Percentiles rank a stretch among this genome's conserved stretches.
Evolutionary conservation across 2,113 vertebrate species (phyloP).

Genomic region (Piaya cayana): DNA sequence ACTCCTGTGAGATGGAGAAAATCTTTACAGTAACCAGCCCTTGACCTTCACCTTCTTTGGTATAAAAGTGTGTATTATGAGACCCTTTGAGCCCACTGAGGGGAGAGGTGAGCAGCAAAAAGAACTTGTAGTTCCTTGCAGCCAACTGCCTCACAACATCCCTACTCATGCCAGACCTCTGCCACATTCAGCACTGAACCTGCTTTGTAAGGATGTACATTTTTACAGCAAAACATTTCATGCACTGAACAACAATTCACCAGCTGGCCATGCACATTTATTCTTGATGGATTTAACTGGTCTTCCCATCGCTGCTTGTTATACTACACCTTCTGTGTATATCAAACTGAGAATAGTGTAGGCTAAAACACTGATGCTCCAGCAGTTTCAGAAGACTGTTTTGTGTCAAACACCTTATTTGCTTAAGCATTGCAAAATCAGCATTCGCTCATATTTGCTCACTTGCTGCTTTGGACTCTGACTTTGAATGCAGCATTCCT

Average conservation of each 20-base stretch:
- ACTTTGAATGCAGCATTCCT: not conserved
- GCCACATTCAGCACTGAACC: not conserved
- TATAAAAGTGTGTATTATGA: not conserved
- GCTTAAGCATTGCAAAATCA: not conserved
- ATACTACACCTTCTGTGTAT: not conserved
- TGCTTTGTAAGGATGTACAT: not conserved
- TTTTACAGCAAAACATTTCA: not conserved
- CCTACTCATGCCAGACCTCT: not conserved
- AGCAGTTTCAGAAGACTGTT: not conserved
- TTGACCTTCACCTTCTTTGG: not conserved
- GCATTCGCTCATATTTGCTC: not conserved
- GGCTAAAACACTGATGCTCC: not conserved
- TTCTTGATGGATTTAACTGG: not conserved
- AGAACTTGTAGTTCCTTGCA: fast-evolving
- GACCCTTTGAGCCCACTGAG: not conserved
- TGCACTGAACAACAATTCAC: not conserved
- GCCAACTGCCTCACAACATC: fast-evolving
- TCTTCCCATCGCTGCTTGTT: not conserved
- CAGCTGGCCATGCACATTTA: not conserved
- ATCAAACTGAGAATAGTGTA: not conserved
- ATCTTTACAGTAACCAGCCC: not conserved
- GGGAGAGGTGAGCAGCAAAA: not conserved
- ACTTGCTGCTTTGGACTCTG: not conserved
- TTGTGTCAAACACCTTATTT: not conserved
- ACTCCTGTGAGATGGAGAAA: not conserved